Evolutionary conservation across 2,888 invertebrate genomes (phyloP), one percentile per base, ranked within the genome.

Genomic region (Keiferia lycopersicella): DNA sequence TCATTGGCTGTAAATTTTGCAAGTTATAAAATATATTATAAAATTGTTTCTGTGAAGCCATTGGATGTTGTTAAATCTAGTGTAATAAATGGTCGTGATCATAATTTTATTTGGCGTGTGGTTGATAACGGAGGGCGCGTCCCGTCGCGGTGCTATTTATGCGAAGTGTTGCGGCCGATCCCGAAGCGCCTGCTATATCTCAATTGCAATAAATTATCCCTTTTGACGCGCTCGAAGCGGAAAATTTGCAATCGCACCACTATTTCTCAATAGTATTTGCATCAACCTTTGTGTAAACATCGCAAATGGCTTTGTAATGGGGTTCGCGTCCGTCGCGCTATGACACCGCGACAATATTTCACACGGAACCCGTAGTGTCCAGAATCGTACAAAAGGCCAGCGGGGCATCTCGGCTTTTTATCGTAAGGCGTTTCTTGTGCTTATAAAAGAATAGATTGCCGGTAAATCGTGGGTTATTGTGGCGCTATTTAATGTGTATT

Each of bases 381-480:
- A 84, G 82, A 80, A 70, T 73, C 73, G 73, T 73, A 91, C 88
- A 91, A 91, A 85, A 80, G 88, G 78, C 74, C 90, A 88, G 90
- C 90, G 88, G 90, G 90, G 82, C 81, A 87, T 83, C 84, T 77
- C 81, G 84, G 87, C 88, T 91, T 90, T 88, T 91, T 91, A 87
- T 88, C 81, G 82, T 84, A 84, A 88, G 91, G 88, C 88, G 88
- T 88, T 86, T 80, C 86, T 84, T 84, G 83, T 83, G 74, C 78
- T 77, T 80, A 88, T 86, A 90, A 89, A 86, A 86, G 84, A 87
- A 87, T 84, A 90, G 89, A 91, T 91, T 88, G 91, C 86, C 90
- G 88, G 89, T 89, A 89, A 91, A 91, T 91, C 82, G 86, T 81
- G 70, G 83, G 81, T 82, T 84, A 89, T 90, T 91, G 89, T 91